Evolutionary conservation across 2,888 invertebrate species (phyloP), one percentile per base, ranked within the genome.

Genomic region (Agrochola litura): DNA sequence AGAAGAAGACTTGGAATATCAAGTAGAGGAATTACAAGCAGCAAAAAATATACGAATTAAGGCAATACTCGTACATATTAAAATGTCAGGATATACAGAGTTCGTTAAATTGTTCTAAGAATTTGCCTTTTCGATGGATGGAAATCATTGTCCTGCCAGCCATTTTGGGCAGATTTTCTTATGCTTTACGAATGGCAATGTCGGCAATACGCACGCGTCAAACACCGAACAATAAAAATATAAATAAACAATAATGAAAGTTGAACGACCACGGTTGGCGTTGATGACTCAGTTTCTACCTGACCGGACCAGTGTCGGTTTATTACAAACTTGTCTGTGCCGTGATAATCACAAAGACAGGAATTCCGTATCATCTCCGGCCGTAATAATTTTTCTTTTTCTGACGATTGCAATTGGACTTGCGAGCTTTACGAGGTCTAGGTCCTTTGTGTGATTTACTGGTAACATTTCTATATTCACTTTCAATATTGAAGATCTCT

Each of bases 251-350:
- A 94, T 94, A 93, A 94, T 90, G 93, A 90, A 95, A 95, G 96
- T 95, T 96, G 96, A 96, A 96, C 93, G 96, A 94, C 95, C 95
- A 95, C 87, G 88, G 82, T 69, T 81, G 87, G 87, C 87, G 87
- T 87, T 93, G 93, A 93, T 95, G 95, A 95, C 92, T 96, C 95
- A 95, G 93, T 91, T 91, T 92, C 91, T 95, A 95, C 95, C 95
- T 95, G 95, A 93, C 93, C 90, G 90, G 89, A 86, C 91, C 91
- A 86, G 87, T 88, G 89, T 90, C 88, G 89, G 89, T 90, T 91
- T 90, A 87, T 91, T 90, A 87, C 84, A 88, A 91, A 89, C 91
- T 91, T 85, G 91, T 91, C 91, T 91, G 89, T 89, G 91, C 90
- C 89, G 86, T 89, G 92, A 91, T 90, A 89, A 91, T 92, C 91